Percentiles rank a stretch among this genome's conserved stretches.
Conservation (phyloP, 2,797 vertebrate species). For the Syncerus caffer region DNA sequence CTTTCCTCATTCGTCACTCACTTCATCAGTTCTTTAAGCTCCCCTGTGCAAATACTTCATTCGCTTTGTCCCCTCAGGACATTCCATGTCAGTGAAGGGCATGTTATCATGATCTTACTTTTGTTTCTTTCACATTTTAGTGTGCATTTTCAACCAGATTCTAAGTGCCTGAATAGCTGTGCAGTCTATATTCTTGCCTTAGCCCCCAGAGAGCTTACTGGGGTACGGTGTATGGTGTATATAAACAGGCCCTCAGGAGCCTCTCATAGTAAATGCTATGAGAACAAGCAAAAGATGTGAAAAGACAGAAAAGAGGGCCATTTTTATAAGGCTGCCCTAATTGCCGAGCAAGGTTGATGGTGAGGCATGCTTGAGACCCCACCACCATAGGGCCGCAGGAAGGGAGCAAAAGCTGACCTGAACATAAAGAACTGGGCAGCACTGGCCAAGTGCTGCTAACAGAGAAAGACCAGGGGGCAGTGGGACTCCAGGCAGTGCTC, state of each 20-base stretch:
- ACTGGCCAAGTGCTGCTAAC: background rate
- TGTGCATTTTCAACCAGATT: background rate
- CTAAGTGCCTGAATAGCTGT: background rate
- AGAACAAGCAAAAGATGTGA: background rate
- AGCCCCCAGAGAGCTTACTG: background rate
- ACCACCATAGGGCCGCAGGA: background rate
- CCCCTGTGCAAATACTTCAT: background rate
- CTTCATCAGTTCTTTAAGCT: background rate
- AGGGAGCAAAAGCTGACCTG: background rate
- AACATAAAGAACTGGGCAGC: background rate
- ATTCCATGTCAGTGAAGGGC: background rate
- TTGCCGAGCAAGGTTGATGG: background rate
- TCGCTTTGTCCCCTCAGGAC: background rate
- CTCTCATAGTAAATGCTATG: background rate
- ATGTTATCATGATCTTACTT: background rate
- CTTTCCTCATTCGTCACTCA: background rate
- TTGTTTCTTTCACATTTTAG: background rate
- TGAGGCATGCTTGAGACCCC: background rate
- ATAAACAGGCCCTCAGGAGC: background rate
- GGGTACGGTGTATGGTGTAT: fast-evolving
- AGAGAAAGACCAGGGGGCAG: background rate
- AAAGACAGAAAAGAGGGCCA: background rate
- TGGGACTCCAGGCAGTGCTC: background rate
- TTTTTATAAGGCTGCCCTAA: background rate
- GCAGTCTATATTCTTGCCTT: background rate